Conservation (phyloP, 2,888 invertebrate genomes). For the Athalia circularis region DNA sequence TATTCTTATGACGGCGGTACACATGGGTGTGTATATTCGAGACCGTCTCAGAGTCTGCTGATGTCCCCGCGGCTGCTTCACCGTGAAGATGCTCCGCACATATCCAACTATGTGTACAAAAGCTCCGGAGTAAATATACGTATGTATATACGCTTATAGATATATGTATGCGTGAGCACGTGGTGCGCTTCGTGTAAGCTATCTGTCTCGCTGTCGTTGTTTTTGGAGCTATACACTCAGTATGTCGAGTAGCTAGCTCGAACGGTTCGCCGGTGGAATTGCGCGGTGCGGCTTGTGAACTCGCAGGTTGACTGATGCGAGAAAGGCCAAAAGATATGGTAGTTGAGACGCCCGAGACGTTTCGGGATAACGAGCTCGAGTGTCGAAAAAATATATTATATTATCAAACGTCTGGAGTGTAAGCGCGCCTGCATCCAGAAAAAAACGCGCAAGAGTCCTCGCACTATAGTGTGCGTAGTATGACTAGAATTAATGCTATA, state of each 20-base stretch:
- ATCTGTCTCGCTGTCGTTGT: constrained; percentile 44
- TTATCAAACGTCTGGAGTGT: constrained; percentile 15
- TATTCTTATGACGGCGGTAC: too few relatives aligned
- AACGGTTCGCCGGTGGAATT: background rate
- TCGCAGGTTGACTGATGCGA: constrained; percentile 30
- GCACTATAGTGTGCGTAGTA: too few relatives aligned
- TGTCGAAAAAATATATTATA: constrained; percentile 21
- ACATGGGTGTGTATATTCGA: too few relatives aligned
- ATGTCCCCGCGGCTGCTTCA: too few relatives aligned
- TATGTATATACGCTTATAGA: constrained; percentile 14
- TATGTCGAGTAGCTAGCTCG: background rate
- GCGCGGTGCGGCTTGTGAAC: constrained; percentile 33
- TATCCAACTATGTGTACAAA: too few relatives aligned
- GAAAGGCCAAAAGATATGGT: constrained; percentile 29
- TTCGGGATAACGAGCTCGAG: constrained; percentile 35
- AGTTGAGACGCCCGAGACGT: constrained; percentile 6
- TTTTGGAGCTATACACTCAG: constrained; percentile 28
- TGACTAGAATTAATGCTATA: too few relatives aligned
- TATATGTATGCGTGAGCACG: constrained; percentile 9
- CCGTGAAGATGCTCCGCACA: too few relatives aligned
- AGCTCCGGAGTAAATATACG: too few relatives aligned
- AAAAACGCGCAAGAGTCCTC: too few relatives aligned
- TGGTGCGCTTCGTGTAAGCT: constrained; percentile 37
- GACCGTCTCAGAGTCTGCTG: too few relatives aligned
- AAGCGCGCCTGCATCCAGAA: too few relatives aligned